A percentile compares a stretch with the other conserved stretches of the same genome.
These are phyloP conservation scores for Varanus salvator DNA, from an alignment of 2,113 vertebrate species.

Conservation along the genomic window DNA sequence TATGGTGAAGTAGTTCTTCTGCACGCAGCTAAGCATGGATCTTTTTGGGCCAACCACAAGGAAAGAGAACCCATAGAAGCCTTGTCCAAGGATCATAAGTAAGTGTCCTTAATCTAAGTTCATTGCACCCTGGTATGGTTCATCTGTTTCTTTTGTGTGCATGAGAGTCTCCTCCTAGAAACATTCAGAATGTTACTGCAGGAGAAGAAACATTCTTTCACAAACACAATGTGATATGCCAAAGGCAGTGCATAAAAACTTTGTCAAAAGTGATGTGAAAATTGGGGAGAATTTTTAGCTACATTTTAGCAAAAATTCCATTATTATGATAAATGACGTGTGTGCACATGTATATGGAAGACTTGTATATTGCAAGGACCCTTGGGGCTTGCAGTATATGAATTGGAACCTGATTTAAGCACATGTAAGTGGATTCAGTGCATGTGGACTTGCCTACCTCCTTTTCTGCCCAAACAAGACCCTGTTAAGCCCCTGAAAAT, in stretches of 20 bases:
- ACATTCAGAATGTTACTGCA: background rate
- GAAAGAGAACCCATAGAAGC: background rate
- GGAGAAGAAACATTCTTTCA: background rate
- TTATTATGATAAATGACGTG: background rate
- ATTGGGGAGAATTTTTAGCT: background rate
- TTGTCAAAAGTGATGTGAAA: background rate
- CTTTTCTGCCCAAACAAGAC: no score
- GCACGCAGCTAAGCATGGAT: constrained; percentile 13
- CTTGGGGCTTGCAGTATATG: background rate
- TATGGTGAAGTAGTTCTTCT: background rate
- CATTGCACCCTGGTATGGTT: background rate
- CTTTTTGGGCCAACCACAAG: background rate
- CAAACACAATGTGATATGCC: background rate
- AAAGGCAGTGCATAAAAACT: background rate
- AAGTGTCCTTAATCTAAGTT: background rate
- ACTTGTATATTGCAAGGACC: background rate
- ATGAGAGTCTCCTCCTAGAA: background rate
- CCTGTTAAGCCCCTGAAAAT: no score
- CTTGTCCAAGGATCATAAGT: background rate
- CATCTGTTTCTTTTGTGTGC: background rate
- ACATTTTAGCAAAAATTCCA: background rate
- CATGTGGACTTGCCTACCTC: no score
- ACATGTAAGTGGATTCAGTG: no score
- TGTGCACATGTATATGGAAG: background rate
- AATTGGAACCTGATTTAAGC: no score